Conservation (phyloP, 2,888 invertebrate genomes). For the Lysandra coridon region DNA sequence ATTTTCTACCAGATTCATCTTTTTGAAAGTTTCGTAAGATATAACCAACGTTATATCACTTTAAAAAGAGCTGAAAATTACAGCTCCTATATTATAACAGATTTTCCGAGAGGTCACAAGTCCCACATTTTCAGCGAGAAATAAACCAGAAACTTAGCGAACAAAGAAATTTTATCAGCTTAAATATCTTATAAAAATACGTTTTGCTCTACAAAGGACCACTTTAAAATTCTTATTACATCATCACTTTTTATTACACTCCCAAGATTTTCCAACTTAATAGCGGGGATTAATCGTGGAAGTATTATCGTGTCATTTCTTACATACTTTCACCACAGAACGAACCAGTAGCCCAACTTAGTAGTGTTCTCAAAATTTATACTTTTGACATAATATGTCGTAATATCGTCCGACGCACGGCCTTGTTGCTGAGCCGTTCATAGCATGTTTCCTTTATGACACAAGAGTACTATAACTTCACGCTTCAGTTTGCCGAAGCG, state of each 20-base stretch:
- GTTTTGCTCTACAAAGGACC: slow-evolving; percentile 15
- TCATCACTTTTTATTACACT: slow-evolving; percentile 30
- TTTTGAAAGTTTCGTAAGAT: no score
- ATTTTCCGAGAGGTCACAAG: not conserved
- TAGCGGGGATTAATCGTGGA: slow-evolving; percentile 24
- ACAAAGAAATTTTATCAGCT: slow-evolving; percentile 20
- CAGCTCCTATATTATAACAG: not conserved
- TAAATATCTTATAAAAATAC: slow-evolving; percentile 21
- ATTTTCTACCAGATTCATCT: no score
- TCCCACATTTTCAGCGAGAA: not conserved
- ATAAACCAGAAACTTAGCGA: slow-evolving; percentile 19
- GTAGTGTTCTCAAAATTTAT: no score
- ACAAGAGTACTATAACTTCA: no score
- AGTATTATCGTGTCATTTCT: not conserved
- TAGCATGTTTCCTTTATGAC: no score
- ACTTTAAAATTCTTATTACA: slow-evolving; percentile 28
- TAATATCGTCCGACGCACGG: no score
- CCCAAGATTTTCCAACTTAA: slow-evolving; percentile 16
- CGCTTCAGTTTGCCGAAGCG: no score
- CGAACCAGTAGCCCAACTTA: no score
- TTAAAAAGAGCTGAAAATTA: not conserved
- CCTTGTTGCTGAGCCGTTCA: no score
- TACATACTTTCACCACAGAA: not conserved
- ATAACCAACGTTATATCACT: not conserved
- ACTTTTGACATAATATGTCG: no score